Conservation (phyloP, 2,888 invertebrate species). For the Cephonodes hylas region DNA sequence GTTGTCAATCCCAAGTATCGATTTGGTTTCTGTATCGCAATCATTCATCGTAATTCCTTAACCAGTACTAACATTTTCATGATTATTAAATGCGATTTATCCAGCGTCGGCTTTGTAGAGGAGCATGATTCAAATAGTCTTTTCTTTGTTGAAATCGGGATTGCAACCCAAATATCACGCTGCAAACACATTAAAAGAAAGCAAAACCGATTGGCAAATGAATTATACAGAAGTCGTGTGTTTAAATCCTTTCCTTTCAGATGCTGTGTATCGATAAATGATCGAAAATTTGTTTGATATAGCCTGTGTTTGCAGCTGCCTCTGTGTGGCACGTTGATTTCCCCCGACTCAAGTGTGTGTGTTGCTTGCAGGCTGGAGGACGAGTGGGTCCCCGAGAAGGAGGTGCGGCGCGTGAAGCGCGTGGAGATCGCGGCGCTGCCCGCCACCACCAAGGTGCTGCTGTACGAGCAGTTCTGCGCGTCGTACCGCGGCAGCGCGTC, state of each 20-base stretch:
- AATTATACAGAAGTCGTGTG: not conserved
- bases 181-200: conserved; percentile 61
- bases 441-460: conserved; percentile 69
- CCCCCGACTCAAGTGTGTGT: conserved; percentile 17
- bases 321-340: conserved; percentile 58
- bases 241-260: not conserved
- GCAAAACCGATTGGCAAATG: not conserved
- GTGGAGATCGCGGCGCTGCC: conserved; percentile 80
- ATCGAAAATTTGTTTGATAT: not conserved
- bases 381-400: conserved; percentile 91
- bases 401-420: conserved; percentile 83
- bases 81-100: not conserved
- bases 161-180: conserved; percentile 60
- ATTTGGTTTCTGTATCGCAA: not conserved
- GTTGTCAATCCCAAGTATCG: conserved; percentile 52
- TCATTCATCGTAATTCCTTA: conserved; percentile 18
- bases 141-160: conserved; percentile 35
- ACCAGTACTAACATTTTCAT: conserved; percentile 11
- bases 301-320: conserved; percentile 69
- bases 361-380: conserved; percentile 86
- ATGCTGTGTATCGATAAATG: not conserved
- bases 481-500: conserved; percentile 45
- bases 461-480: conserved; percentile 76
- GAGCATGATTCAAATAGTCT: conserved; percentile 22
- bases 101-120: conserved; percentile 9